Evolutionary conservation across 2,888 invertebrate genomes (phyloP), one percentile per base, ranked within the genome.

Genomic region (Flexamia atlantica): DNA sequence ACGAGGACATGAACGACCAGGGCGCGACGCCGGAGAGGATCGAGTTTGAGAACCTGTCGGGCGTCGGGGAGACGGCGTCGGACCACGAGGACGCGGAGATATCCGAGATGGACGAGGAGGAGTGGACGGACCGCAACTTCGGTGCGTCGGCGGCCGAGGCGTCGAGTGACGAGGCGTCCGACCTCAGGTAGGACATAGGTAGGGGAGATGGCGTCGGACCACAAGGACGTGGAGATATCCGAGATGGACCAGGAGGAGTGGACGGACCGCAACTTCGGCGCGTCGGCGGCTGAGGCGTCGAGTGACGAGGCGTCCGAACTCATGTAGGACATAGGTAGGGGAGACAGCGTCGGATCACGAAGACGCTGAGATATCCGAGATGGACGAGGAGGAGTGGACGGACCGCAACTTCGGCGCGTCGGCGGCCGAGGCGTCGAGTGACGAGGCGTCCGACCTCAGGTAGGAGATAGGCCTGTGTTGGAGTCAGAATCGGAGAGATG

Each of bases 311-410:
- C 89, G 20, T 89, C 89, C 36, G 90, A 88, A 83, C 86, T 89
- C 82, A 89, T 89, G 89, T 89, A 50, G n/a, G n/a, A n/a, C n/a
- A n/a, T n/a, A n/a, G n/a, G 89, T 89, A 10, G 89, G 90, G 25
- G 82, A 83, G 74, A 74, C 82, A 1, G 88, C 53, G 1, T 83
- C 83, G n/a, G 82, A 84, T 36, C 83, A 82, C 53, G 83, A 81
- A 42, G 83, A 72, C 20, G 91, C 92, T n/a, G 93, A 93, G 87
- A 93, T 94, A 87, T 94, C 94, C 90, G 96, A 97, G 90, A 97
- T 97, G 90, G 97, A 97, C 89, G 98, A 98, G 90, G 98, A 98
- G 89, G 98, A 98, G 90, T 98, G 98, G 96, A 98, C 97, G 0
- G 97, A 97, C 88, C 93, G 97, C 87, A 98, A 98, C 91, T 97